Evolutionary conservation across 2,113 vertebrate genomes (phyloP).

Genomic region (Phalacrocorax aristotelis): DNA sequence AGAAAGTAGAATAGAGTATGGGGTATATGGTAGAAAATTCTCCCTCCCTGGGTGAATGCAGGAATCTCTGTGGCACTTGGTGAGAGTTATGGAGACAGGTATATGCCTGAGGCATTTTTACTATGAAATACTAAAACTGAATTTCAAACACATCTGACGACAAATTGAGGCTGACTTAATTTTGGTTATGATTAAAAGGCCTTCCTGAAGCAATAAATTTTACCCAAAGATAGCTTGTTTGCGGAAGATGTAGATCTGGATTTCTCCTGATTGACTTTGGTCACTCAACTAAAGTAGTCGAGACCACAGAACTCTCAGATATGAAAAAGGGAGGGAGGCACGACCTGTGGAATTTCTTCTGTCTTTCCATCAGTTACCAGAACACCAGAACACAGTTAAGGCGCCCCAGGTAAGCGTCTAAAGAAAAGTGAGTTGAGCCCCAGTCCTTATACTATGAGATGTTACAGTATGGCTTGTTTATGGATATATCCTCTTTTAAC

Average conservation of each 20-base stretch:
- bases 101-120: not conserved
- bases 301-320: not conserved
- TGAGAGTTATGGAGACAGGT: not conserved
- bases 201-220: constrained; percentile 16
- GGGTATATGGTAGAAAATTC: not conserved
- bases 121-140: not conserved
- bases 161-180: not conserved
- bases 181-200: not conserved
- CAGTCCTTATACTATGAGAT: not conserved
- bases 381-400: not conserved
- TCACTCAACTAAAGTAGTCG: not conserved
- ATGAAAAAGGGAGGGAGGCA: not conserved
- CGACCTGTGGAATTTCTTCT: not conserved
- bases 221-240: not conserved
- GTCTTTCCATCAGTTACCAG: not conserved
- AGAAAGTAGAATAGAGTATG: not conserved
- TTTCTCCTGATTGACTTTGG: not conserved
- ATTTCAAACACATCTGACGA: constrained; percentile 3
- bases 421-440: not conserved
- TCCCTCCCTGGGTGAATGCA: not conserved
- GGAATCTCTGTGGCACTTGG: not conserved
- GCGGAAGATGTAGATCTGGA: not conserved
- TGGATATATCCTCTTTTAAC: not conserved
- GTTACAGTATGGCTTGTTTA: not conserved
- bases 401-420: not conserved